phyloP scores from a whole-genome alignment of 2,888 invertebrate genomes.

The Labia minor region DNA sequence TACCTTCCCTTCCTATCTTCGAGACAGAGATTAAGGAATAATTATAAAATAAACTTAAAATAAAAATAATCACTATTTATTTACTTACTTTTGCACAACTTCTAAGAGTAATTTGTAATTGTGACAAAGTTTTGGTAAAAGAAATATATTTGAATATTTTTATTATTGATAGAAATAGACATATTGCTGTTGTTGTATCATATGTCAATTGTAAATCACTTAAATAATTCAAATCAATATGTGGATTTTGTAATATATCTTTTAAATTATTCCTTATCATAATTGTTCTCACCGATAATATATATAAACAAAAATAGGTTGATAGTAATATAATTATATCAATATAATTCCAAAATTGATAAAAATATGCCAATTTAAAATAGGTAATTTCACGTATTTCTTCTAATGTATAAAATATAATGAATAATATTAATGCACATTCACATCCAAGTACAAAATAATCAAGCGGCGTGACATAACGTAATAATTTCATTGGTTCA shows the following conservation, averaged over 20 bases:
- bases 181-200: conserved; percentile 48
- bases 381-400: conserved; percentile 43
- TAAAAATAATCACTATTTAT: conserved; percentile 2
- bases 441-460: conserved; percentile 44
- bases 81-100: not conserved
- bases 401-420: conserved; percentile 48
- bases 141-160: conserved; percentile 68
- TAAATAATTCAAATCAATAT: conserved; percentile 48
- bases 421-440: conserved; percentile 43
- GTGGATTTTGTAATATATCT: not conserved
- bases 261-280: not conserved
- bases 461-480: conserved; percentile 42
- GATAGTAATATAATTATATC: conserved; percentile 49
- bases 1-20: no score
- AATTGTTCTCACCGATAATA: conserved; percentile 20
- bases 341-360: conserved; percentile 51
- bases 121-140: conserved; percentile 64
- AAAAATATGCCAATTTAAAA: conserved; percentile 44
- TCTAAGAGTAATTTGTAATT: conserved; percentile 53
- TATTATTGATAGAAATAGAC: conserved; percentile 57
- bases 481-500: conserved; percentile 47
- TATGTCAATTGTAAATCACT: conserved; percentile 47
- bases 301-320: conserved; percentile 18
- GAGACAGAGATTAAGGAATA: no score
- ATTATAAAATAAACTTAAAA: no score